phyloP scores from a whole-genome alignment of 2,113 vertebrate genomes.

The Rhynchopsitta pachyrhyncha region DNA sequence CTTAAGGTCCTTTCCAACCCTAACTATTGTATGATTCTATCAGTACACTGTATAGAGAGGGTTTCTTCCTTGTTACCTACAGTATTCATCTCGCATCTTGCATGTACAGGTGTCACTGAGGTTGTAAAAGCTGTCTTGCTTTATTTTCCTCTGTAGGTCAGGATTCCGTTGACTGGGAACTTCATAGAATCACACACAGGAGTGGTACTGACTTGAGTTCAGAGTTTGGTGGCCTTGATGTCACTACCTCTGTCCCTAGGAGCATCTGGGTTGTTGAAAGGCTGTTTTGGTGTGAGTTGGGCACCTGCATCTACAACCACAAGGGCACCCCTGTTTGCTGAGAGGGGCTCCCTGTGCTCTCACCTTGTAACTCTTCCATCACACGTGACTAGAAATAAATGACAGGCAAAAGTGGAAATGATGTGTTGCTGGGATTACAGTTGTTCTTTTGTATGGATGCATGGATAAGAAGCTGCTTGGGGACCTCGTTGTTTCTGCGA shows the following conservation, averaged over 20 bases:
- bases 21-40: background rate
- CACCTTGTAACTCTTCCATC: background rate
- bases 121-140: background rate
- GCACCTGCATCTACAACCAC: background rate
- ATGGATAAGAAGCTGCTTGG: background rate
- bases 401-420: background rate
- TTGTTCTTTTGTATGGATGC: background rate
- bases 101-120: background rate
- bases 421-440: background rate
- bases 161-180: background rate
- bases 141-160: background rate
- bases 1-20: too few relatives aligned
- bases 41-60: background rate
- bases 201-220: background rate
- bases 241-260: background rate
- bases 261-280: background rate
- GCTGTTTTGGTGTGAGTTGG: background rate
- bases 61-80: background rate
- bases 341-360: background rate
- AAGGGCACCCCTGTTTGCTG: background rate
- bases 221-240: background rate
- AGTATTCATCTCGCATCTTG: background rate
- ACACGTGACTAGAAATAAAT: background rate
- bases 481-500: background rate
- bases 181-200: accelerated